phyloP scores from a whole-genome alignment of 2,888 invertebrate genomes.

The Lasioglossum zephyrum region DNA sequence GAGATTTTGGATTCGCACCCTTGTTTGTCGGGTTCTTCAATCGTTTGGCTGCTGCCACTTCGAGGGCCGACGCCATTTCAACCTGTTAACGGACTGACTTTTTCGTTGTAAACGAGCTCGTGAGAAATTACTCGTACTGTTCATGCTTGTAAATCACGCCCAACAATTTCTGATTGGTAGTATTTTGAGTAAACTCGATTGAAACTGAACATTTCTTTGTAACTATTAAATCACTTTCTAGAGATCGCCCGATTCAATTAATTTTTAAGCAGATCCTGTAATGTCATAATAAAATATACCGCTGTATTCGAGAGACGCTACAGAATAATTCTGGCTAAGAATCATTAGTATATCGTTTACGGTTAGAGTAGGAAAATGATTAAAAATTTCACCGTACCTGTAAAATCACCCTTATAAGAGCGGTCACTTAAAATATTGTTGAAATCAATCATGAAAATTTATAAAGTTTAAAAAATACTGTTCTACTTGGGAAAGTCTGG shows the following conservation, averaged over 20 bases:
- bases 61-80: neutral
- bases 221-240: neutral
- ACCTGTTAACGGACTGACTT: neutral
- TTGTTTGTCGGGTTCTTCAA: neutral
- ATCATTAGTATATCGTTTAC: neutral
- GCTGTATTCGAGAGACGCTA: neutral
- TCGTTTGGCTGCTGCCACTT: neutral
- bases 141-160: neutral
- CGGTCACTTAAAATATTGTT: neutral
- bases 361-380: neutral
- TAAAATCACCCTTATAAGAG: neutral
- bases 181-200: neutral
- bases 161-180: neutral
- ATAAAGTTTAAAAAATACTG: neutral
- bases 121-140: neutral
- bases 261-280: neutral
- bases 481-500: neutral
- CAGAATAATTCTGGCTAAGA: neutral
- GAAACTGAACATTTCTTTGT: neutral
- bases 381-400: neutral
- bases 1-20: constrained; percentile 2
- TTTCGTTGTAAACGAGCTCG: neutral
- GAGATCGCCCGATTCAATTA: neutral
- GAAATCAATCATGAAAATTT: neutral
- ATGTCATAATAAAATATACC: neutral